Base-by-base conservation (phyloP, 2,888 invertebrate genomes). In the Laspeyria flexula region DNA sequence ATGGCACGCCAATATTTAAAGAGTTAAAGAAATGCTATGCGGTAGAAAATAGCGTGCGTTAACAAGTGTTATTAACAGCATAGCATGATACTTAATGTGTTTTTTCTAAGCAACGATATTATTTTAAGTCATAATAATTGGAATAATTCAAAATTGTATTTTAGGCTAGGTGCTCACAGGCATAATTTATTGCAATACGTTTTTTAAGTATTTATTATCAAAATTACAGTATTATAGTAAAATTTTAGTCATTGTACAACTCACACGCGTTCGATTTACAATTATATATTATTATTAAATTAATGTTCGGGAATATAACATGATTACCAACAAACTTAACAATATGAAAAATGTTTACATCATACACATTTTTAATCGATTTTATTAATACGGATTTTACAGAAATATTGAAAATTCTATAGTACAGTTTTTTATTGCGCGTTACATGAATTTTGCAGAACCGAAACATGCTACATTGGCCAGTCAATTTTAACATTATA, bases 211-310 rank as follows among this genome's bases (percentile, higher is more conserved):
- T 50, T 41, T 43, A 45, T 42, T 37, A 25, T 51, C 56, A 62
- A 72, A 75, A 74, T 65, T 71, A 59, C 75, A 77, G 78, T 79
- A 76, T 80, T 75, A 74, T 54, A 59, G 73, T 79, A 75, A 84
- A 86, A 82, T 79, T 85, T 88, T 85, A 84, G 87, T 83, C 88
- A 86, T 87, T 88, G 85, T 78, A 60, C 61, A 70, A 71, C 71
- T 72, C 73, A 69, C 73, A 66, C 72, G 69, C 67, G 43, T 56
- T 60, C 53, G 47, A 53, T 61, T 65, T 37, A 59, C 56, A 64
- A 63, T 59, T 55, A 63, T 51, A 49, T 61, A 57, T 55, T 53
- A 60, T 55, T 55, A 43, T 63, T 62, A n/a, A n/a, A n/a, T n/a
- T 56, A 45, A 53, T 61, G 18, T 54, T 38, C 37, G 37, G 39